Evolutionary conservation across 2,113 vertebrate genomes (phyloP), one percentile per base, ranked within the genome.

Genomic region (Lasiurus cinereus): DNA sequence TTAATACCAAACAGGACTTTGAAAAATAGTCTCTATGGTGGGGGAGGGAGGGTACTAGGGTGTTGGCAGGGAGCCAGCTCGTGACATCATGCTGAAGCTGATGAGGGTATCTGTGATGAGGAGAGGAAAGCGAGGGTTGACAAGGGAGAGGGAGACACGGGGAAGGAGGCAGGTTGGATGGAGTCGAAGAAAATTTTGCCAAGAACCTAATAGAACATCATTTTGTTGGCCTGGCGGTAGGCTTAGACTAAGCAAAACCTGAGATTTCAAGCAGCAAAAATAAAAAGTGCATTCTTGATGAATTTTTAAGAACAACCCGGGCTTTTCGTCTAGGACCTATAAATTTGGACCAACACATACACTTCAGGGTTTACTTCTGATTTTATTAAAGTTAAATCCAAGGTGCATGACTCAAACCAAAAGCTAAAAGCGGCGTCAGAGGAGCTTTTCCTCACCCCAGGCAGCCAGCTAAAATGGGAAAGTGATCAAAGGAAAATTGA

Each of bases 401-500:
- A 93, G 74, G 56, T 24, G 88, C 84, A 62, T 59, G 46, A 92
- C 39, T 90, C 88, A 90, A 88, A 29, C 50, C 70, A n/a, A 39
- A 88, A 97, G 88, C 93, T 94, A 74, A 94, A 97, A 64, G 83
- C 31, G 31, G 87, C 62, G 73, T 82, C 92, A 31, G 18, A 43
- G 50, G 80, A 87, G 91, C n/a, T 77, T 89, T 86, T 29, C 72
- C 94, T 96, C 62, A 0, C 5, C 16, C 16, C 87, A 50, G 48
- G 89, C 88, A 95, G 90, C 93, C 95, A 94, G 67, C 80, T 76
- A 6, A 0, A 96, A 64, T 31, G 18, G 90, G 88, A 80, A 85
- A 56, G 52, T 59, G 93, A 93, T 97, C 56, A 96, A 96, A 98
- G 97, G 70, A 90, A 94, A 92, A 85, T 82, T 84, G 73, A 97